These are phyloP conservation scores for Ricordea florida DNA, from an alignment of 92 coral and sea anemone genomes.

Conservation along the genomic window DNA sequence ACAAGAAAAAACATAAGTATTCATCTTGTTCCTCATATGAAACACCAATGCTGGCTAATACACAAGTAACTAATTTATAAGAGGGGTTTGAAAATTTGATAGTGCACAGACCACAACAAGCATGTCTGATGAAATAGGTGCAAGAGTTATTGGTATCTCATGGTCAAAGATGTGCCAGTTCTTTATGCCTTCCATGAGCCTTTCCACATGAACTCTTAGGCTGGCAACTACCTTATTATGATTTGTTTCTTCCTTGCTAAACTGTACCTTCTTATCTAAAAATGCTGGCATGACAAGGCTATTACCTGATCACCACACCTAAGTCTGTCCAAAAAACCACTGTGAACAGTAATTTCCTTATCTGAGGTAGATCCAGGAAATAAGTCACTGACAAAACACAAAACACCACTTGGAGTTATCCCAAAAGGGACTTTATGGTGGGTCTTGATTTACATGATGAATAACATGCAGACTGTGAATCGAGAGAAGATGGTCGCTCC, in stretches of 20 bases:
- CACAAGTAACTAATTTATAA: conserved; percentile 31
- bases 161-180: conserved; percentile 59
- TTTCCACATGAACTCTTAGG: conserved; percentile 56
- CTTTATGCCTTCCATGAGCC: conserved; percentile 57
- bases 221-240: conserved; percentile 68
- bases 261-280: conserved; percentile 26
- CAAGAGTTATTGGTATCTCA: conserved; percentile 33
- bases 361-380: conserved; percentile 53
- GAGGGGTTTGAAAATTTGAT: conserved; percentile 58
- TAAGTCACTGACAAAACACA: conserved; percentile 48
- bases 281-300: conserved; percentile 34
- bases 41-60: neutral
- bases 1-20: too few species aligned
- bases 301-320: conserved; percentile 36
- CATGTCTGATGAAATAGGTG: conserved; percentile 63
- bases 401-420: conserved; percentile 65
- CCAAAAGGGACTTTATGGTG: conserved; percentile 58
- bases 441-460: conserved; percentile 54
- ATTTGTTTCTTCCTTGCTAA: conserved; percentile 50
- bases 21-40: too few species aligned
- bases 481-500: conserved; percentile 55
- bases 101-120: conserved; percentile 53
- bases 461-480: conserved; percentile 56
- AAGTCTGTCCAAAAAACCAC: conserved; percentile 31
- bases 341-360: conserved; percentile 43